Base-by-base conservation (phyloP, 1,140 invertebrate genomes). In the Drosophila guanche region DNA sequence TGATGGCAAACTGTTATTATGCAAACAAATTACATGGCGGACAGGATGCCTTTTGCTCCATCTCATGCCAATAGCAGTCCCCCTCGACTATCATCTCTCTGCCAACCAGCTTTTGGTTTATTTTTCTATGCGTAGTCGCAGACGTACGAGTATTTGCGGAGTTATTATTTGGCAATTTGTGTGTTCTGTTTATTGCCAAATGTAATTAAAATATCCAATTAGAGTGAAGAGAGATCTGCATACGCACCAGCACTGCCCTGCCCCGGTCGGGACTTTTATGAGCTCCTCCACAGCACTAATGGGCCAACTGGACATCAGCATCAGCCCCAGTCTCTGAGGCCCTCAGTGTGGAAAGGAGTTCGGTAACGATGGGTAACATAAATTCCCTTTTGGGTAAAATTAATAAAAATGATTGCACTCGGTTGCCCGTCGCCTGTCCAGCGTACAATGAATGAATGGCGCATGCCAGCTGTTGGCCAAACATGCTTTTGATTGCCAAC, bases 401-500 rank as follows among this genome's bases (percentile, higher is more conserved):
- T 86, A 86, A 88, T 88, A 88, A 88, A 88, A 88, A 88, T 89
- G 84, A 88, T 88, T 88, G 83, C 84, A 76, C 56, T 65, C 80
- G 57, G 57, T 52, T 66, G 75, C 29, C 66, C 66, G 53, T 71
- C 53, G 45, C 23, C 59, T 62, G 68, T 72, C 59, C 47, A 43
- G 57, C 76, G 58, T 52, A 81, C 70, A 81, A 76, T 76, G 83
- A 86, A 86, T 86, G 83, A 86, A 88, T 88, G 83, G 77, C 78
- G 83, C 83, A 81, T 88, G 78, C 83, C 83, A 86, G 81, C 83
- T 86, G 81, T 86, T 86, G 80, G 80, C 77, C 77, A 85, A 85
- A 85, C 80, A 85, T 86, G 80, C 63, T 85, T 85, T 85, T 85
- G 80, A 85, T 85, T 85, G 80, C 80, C 77, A 86, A 51, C 76